Evolutionary conservation across 1,140 invertebrate genomes (phyloP), one percentile per base, ranked within the genome.

Genomic region (Rhizoglyphus robini): DNA sequence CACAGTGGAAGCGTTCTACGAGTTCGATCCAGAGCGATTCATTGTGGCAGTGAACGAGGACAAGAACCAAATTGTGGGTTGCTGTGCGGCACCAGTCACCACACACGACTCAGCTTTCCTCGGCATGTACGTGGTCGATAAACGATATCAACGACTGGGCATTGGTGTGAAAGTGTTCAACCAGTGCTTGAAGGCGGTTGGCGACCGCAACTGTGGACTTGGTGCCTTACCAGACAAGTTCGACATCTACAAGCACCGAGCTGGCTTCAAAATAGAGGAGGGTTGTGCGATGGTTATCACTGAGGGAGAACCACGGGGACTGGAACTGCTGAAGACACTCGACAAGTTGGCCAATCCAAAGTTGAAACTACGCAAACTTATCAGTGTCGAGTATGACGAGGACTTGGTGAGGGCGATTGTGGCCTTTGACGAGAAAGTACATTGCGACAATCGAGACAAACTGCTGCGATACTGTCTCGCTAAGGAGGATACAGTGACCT

Each of bases 101-200:
- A 62, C 66, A 63, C 63, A 68, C 38, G 51, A 68, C 23, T 49
- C 71, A 4, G 64, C 65, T 3, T 71, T 72, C 65, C 25, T 72
- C 29, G 71, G 71, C 3, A 25, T 72, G 0, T 72, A 72, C 32
- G 63, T 46, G 2, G 69, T 70, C 13, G 47, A 64, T 1, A 63
- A 65, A 23, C 32, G 68, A 20, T 70, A 66, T 49, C 67, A 65
- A 41, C 61, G 67, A 11, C 29, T n/a, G 8, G 71, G 71, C 13
- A 60, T 72, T 57, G 71, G 71, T 20, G 32, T 29, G 4, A 41
- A 71, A 66, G 46, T 71, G 41, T 71, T 64, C 27, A 25, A 48
- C 18, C n/a, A 27, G n/a, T 51, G 47, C 38, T 1, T 64, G n/a
- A 3, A 51, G 27, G 5, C 32, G 13, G 4, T 64, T 38, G 46